These are phyloP conservation scores for Seira sanloemensis DNA, from an alignment of 2,888 invertebrate genomes.

Conservation along the genomic window DNA sequence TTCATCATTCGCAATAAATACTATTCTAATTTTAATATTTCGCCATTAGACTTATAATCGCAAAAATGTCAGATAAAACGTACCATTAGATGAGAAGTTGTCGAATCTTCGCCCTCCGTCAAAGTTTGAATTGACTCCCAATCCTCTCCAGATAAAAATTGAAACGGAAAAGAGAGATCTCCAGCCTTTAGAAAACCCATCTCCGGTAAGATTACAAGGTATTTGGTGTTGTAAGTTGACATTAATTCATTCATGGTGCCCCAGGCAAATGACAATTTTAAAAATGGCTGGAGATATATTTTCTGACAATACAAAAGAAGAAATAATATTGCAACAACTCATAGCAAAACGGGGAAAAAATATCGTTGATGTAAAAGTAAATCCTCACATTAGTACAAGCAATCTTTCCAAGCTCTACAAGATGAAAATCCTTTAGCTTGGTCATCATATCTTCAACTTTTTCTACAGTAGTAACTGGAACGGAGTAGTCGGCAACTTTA, in stretches of 20 bases:
- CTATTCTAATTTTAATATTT: too few species aligned
- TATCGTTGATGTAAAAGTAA: not conserved
- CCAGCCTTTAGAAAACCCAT: not conserved
- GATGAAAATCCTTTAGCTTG: conserved; percentile 53
- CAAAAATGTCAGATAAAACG: not conserved
- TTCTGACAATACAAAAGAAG: too few species aligned
- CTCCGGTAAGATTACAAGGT: not conserved
- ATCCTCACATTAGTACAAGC: conserved; percentile 7
- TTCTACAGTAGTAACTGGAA: conserved; percentile 61
- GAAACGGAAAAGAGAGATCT: conserved; percentile 39
- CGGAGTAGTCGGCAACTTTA: conserved; percentile 65
- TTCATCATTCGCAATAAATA: too few species aligned
- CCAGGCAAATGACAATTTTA: conserved; percentile 66
- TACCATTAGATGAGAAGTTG: not conserved
- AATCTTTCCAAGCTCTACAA: conserved; percentile 45
- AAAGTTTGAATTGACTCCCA: conserved; percentile 34
- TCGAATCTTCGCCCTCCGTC: conserved; percentile 12
- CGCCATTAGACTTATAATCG: too few species aligned
- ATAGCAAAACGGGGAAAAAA: too few species aligned
- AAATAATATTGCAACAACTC: too few species aligned
- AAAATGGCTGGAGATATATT: conserved; percentile 59
- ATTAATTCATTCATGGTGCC: conserved; percentile 67
- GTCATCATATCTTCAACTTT: conserved; percentile 65
- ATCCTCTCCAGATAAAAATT: conserved; percentile 18
- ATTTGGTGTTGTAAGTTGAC: conserved; percentile 60